phyloP scores from a whole-genome alignment of 2,113 vertebrate genomes.

The Bos javanicus region DNA sequence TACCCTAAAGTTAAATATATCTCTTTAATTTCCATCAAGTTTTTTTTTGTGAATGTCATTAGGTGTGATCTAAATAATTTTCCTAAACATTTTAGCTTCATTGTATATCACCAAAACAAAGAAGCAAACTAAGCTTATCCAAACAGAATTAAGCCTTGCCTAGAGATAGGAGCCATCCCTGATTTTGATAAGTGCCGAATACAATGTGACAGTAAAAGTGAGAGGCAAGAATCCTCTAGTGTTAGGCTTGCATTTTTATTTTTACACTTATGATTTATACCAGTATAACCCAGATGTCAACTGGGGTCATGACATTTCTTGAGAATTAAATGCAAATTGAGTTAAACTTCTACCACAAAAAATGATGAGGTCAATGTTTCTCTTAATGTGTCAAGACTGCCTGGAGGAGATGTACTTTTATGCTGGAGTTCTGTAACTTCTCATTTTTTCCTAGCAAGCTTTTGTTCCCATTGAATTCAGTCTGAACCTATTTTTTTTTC shows the following conservation, averaged over 20 bases:
- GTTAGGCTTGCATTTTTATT: slow-evolving; percentile 2
- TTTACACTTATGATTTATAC: neutral
- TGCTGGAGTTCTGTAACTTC: neutral
- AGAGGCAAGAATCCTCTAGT: neutral
- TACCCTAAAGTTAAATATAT: neutral
- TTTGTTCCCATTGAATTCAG: neutral
- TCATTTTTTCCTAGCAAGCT: neutral
- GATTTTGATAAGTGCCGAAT: neutral
- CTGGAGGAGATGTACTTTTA: neutral
- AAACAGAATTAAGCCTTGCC: neutral
- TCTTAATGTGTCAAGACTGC: neutral
- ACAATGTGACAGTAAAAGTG: neutral
- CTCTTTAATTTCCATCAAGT: neutral
- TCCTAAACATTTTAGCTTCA: neutral
- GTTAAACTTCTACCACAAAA: neutral
- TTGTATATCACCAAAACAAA: neutral
- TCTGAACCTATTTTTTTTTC: neutral
- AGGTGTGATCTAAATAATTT: neutral
- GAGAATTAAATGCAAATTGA: neutral
- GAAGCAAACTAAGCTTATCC: neutral
- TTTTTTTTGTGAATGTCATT: neutral
- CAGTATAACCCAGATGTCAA: neutral
- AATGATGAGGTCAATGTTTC: neutral
- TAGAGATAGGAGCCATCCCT: neutral
- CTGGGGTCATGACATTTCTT: neutral